A percentile compares a stretch with the other conserved stretches of the same genome.
phyloP scores from a whole-genome alignment of 2,113 vertebrate species.

The Trinectes maculatus region DNA sequence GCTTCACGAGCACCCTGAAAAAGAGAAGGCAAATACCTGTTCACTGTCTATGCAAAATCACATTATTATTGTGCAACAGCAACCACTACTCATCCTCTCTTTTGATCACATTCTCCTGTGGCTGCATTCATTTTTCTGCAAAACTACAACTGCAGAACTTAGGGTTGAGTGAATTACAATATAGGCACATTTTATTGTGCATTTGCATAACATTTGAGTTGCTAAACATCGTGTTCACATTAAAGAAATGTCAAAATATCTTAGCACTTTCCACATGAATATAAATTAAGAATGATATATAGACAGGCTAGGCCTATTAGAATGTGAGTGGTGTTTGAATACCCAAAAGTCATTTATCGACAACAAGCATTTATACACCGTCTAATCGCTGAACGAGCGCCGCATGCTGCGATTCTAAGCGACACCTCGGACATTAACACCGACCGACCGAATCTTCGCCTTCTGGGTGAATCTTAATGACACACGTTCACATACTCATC shows the following conservation, averaged over 20 bases:
- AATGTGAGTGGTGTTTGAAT: no score
- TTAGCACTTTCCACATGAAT: no score
- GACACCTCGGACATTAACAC: background rate
- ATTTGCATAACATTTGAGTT: background rate
- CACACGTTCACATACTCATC: constrained; percentile 52
- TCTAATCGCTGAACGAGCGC: no score
- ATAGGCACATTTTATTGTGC: background rate
- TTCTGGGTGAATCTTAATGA: accelerated
- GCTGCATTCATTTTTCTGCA: no score
- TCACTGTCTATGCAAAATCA: background rate
- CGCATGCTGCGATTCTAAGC: background rate
- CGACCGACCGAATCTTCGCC: background rate
- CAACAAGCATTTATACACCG: no score
- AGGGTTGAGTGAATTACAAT: background rate
- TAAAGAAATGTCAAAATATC: no score
- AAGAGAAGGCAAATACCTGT: constrained; percentile 1
- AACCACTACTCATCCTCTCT: no score
- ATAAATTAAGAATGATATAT: no score
- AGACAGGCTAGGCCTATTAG: no score
- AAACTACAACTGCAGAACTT: background rate
- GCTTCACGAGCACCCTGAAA: constrained; percentile 40
- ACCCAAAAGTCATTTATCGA: no score
- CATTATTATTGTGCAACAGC: background rate
- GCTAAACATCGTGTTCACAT: no score
- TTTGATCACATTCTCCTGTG: no score